Evolutionary conservation across 2,113 vertebrate species (phyloP).

Genomic region (Dolichallabes microphthalmus): DNA sequence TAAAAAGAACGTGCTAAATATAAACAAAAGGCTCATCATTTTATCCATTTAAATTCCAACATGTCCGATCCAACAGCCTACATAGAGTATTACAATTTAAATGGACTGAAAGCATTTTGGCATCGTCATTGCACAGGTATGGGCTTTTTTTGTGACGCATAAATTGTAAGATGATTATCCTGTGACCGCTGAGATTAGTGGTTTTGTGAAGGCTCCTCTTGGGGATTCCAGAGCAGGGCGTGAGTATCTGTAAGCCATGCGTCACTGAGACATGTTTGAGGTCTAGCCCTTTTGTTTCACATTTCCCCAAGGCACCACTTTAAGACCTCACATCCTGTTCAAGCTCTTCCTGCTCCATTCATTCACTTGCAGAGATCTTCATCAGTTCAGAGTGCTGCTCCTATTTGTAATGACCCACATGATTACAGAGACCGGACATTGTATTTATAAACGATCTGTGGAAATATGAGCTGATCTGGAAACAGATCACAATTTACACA

Average conservation of each 20-base stretch:
- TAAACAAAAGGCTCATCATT: neutral
- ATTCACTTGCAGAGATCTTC: slow-evolving; percentile 27
- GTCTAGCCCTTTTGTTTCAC: slow-evolving; percentile 46
- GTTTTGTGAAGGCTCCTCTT: slow-evolving; percentile 12
- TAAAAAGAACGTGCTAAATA: neutral
- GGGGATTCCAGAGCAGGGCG: slow-evolving; percentile 36
- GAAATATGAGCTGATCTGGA: neutral
- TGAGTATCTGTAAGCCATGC: slow-evolving; percentile 23
- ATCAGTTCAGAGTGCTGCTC: slow-evolving; percentile 22
- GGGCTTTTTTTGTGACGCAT: too few species aligned
- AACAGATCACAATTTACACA: neutral
- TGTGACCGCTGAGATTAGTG: slow-evolving; percentile 6
- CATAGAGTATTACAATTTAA: neutral
- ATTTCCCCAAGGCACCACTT: slow-evolving; percentile 41
- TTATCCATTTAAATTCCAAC: neutral
- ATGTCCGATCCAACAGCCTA: neutral
- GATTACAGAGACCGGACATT: neutral
- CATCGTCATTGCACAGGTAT: neutral
- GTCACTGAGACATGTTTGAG: slow-evolving; percentile 26
- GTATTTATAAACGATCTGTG: neutral
- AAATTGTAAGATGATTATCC: slow-evolving; percentile 1
- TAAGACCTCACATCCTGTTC: slow-evolving; percentile 44
- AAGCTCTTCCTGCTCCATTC: slow-evolving; percentile 33
- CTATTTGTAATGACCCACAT: neutral
- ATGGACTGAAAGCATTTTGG: neutral